These are phyloP conservation scores for Hirtodrosophila confusa DNA, from an alignment of 2,888 invertebrate genomes.

Conservation along the genomic window DNA sequence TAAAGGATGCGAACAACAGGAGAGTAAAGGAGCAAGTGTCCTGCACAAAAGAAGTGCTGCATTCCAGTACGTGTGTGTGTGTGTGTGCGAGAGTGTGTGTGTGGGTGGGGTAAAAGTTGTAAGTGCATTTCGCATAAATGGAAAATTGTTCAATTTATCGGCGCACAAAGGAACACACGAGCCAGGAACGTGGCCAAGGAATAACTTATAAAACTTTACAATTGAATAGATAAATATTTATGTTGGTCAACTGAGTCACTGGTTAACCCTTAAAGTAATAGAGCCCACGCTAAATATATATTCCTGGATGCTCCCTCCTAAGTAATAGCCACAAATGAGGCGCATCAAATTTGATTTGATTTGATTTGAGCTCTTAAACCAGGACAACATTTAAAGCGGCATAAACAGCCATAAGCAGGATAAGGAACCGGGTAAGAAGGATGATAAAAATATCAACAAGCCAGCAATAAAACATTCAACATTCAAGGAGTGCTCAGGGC, in stretches of 20 bases:
- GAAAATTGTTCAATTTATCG: constrained; percentile 72
- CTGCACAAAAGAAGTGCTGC: constrained; percentile 38
- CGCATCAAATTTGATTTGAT: constrained; percentile 62
- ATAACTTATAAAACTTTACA: constrained; percentile 42
- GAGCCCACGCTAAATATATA: neutral
- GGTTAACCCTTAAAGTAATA: constrained; percentile 4
- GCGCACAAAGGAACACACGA: constrained; percentile 48
- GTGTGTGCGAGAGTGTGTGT: neutral
- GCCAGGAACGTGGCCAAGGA: constrained; percentile 17
- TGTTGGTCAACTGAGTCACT: constrained; percentile 36
- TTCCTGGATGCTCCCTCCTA: neutral
- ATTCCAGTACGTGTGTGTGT: constrained; percentile 3
- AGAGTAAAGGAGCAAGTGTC: constrained; percentile 17
- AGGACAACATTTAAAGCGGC: constrained; percentile 51
- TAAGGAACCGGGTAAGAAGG: constrained; percentile 17
- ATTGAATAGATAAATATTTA: constrained; percentile 53
- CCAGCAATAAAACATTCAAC: constrained; percentile 64
- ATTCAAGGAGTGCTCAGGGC: constrained; percentile 39
- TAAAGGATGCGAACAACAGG: constrained; percentile 43
- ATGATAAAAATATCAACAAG: constrained; percentile 72
- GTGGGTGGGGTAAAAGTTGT: constrained; percentile 34
- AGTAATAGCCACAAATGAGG: constrained; percentile 53
- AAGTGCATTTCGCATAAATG: constrained; percentile 71
- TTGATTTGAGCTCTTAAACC: constrained; percentile 52
- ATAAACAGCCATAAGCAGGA: constrained; percentile 40